A percentile compares a stretch with the other conserved stretches of the same genome.
Conservation (phyloP, 2,113 vertebrate genomes). For the Sebastes schlegelii region DNA sequence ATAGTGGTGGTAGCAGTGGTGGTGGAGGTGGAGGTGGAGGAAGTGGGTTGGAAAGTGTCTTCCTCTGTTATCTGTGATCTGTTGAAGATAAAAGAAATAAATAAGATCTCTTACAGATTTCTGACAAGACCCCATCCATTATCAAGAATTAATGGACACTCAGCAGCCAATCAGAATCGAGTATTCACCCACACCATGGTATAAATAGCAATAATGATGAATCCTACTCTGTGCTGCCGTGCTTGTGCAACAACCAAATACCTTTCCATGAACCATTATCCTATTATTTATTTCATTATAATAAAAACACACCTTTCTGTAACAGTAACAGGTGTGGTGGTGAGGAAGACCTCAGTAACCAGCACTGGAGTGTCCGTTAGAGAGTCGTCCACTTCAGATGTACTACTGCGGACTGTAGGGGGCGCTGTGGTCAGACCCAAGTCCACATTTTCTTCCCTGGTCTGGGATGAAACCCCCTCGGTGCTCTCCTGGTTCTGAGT, state of each 20-base stretch:
- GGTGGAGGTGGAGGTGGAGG: conserved; percentile 28
- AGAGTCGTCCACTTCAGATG: conserved; percentile 50
- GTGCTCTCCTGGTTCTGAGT: conserved; percentile 55
- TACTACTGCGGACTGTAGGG: conserved; percentile 50
- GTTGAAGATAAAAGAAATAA: conserved; percentile 14
- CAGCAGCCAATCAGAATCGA: too few species aligned
- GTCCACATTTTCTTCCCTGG: conserved; percentile 44
- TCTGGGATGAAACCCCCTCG: conserved; percentile 51
- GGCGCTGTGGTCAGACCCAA: conserved; percentile 65
- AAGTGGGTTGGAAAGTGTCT: conserved; percentile 37
- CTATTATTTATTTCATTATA: not conserved
- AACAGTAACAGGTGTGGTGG: conserved; percentile 48
- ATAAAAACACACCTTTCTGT: conserved; percentile 66
- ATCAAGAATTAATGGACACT: too few species aligned
- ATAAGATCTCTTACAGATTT: not conserved
- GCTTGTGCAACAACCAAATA: not conserved
- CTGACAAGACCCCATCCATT: not conserved
- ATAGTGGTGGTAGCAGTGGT: not conserved
- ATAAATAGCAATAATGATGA: too few species aligned
- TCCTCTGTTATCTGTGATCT: conserved; percentile 70
- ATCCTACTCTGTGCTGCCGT: not conserved
- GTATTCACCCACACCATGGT: too few species aligned
- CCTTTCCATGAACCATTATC: not conserved
- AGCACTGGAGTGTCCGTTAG: conserved; percentile 36
- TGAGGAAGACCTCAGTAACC: conserved; percentile 48